Evolutionary conservation across 2,113 vertebrate genomes (phyloP).

Genomic region (Astatoreochromis straeleni): DNA sequence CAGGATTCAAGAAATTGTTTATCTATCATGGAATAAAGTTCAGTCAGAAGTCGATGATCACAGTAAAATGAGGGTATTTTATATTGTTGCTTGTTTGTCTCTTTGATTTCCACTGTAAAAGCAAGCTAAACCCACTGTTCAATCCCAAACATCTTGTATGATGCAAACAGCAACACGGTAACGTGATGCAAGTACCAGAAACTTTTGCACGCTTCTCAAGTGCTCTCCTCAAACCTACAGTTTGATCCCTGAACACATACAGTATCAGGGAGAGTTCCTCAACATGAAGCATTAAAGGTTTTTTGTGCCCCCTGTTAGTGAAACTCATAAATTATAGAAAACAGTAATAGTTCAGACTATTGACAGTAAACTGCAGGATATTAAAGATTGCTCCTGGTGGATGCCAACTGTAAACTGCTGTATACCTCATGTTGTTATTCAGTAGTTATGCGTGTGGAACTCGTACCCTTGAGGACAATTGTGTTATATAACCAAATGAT

Average conservation of each 20-base stretch:
- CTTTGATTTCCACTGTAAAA: slow-evolving; percentile 5
- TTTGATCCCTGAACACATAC: not conserved
- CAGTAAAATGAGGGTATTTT: not conserved
- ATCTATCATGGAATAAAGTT: not conserved
- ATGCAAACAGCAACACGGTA: slow-evolving; percentile 3
- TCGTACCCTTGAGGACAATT: not conserved
- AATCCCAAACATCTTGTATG: slow-evolving; percentile 4
- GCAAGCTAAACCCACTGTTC: not conserved
- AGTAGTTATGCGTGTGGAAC: not conserved
- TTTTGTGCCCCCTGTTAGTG: not conserved
- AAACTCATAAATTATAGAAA: not conserved
- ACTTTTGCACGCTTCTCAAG: not conserved
- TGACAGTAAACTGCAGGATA: not conserved
- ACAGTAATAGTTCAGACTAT: not conserved
- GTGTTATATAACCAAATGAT: not conserved
- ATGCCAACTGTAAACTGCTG: not conserved
- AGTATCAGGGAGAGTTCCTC: not conserved
- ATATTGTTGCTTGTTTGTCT: not conserved
- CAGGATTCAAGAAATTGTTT: not conserved
- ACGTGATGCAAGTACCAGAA: slow-evolving; percentile 21
- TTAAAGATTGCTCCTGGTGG: not conserved
- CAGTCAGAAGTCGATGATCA: not conserved
- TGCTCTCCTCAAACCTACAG: not conserved
- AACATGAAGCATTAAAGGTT: not conserved
- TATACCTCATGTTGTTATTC: not conserved